Conservation (phyloP, 2,113 vertebrate genomes). For the Mormoops blainvillei region DNA sequence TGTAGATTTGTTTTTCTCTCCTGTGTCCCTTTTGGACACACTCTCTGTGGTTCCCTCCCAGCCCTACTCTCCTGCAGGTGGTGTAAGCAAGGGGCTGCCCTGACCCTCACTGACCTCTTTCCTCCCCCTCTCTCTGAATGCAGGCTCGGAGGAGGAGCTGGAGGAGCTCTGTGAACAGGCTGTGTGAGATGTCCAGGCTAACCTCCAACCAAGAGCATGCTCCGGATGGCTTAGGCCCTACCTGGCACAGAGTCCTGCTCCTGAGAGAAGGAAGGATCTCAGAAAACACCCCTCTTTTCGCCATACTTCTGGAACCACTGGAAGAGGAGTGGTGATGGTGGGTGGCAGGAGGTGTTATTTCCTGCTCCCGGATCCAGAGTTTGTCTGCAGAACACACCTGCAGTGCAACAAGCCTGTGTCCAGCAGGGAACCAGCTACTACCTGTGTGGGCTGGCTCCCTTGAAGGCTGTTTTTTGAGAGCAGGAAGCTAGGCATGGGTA, state of each 20-base stretch:
- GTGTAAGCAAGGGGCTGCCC: not conserved
- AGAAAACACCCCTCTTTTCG: not conserved
- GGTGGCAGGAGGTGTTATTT: not conserved
- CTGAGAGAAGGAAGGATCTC: slow-evolving; percentile 46
- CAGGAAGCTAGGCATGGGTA: not conserved
- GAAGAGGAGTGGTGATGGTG: slow-evolving; percentile 33
- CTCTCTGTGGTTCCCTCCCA: not conserved
- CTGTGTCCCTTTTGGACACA: not conserved
- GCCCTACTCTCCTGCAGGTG: not conserved
- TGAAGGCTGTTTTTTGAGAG: not conserved
- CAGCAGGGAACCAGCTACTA: not conserved
- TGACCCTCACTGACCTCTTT: slow-evolving; percentile 26
- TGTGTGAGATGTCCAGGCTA: slow-evolving; percentile 76
- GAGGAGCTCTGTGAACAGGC: slow-evolving; percentile 87
- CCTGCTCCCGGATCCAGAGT: not conserved
- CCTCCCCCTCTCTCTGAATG: slow-evolving; percentile 61
- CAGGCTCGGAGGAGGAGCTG: slow-evolving; percentile 92
- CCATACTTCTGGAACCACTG: not conserved
- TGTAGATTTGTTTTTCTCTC: slow-evolving; percentile 26
- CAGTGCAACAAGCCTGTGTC: not conserved
- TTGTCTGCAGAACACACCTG: slow-evolving; percentile 6
- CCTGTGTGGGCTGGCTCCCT: not conserved
- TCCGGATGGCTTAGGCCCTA: not conserved
- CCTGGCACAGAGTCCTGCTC: slow-evolving; percentile 1
- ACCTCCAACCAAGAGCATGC: not conserved